These are phyloP conservation scores for Eretmocerus hayati DNA, from an alignment of 2,888 invertebrate genomes.

Conservation along the genomic window DNA sequence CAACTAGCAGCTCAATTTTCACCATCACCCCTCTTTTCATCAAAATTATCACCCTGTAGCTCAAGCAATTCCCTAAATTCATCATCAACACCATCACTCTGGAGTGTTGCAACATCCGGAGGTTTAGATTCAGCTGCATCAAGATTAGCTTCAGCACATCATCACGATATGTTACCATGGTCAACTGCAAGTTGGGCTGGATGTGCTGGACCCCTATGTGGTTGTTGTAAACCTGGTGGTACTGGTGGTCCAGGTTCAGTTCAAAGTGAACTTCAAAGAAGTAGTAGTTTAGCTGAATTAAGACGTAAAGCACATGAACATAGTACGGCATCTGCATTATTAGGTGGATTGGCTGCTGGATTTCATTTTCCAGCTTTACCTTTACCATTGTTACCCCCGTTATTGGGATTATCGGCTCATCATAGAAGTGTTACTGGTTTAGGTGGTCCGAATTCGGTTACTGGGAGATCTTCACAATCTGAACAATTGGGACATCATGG, in stretches of 20 bases:
- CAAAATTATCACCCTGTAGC: conserved; percentile 42
- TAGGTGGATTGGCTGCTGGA: conserved; percentile 42
- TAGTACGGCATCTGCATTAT: conserved; percentile 63
- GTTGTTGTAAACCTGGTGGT: conserved; percentile 39
- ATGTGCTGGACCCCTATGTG: conserved; percentile 34
- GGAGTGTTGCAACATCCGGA: conserved; percentile 31
- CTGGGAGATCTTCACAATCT: no score
- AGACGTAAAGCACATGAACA: conserved; percentile 92
- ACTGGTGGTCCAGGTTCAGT: conserved; percentile 28
- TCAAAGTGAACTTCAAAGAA: conserved; percentile 44
- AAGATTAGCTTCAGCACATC: conserved; percentile 42
- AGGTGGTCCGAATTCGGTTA: no score
- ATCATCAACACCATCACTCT: conserved; percentile 32
- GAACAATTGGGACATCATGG: not conserved
- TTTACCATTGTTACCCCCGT: conserved; percentile 50
- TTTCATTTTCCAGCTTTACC: conserved; percentile 46
- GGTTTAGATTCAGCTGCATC: no score
- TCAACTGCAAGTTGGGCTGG: conserved; percentile 42
- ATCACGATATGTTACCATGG: conserved; percentile 45
- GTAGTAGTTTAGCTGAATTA: conserved; percentile 82
- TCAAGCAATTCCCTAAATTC: conserved; percentile 24
- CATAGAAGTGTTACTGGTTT: no score
- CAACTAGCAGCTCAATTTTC: conserved; percentile 73
- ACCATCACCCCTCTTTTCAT: conserved; percentile 70
- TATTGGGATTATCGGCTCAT: conserved; percentile 46